Base-by-base conservation (phyloP, 2,113 vertebrate genomes). In the Scatophagus argus region DNA sequence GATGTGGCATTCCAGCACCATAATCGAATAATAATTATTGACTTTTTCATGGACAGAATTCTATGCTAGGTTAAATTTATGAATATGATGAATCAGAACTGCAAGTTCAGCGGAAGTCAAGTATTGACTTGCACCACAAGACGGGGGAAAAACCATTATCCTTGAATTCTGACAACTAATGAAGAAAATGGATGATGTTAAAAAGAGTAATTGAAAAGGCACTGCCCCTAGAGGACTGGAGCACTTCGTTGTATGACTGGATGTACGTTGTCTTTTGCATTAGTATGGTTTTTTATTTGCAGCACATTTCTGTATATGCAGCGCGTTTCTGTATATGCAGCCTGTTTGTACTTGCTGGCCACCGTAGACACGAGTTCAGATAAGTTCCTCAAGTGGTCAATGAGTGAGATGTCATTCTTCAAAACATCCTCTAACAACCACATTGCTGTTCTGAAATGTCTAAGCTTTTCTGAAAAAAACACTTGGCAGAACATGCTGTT, bases 71-170 rank as follows among this genome's bases (percentile, higher is more conserved):
- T 77, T 85, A 44, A 44, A 32, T 88, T 89, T 90, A 86, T 66
- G 73, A 85, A 87, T 85, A 87, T 79, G 77, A 92, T 90, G 71
- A 89, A 89, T 91, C 84, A 81, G 80, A 90, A 93, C 67, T 79
- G 68, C 44, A 65, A 88, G 88, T 73, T 93, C 77, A 81, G 68
- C 32, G 43, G 64, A 81, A 87, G 90, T 91, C 82, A 81, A 76
- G 79, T 84, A 92, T 92, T 81, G 90, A 93, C n/a, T 89, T 58
- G 49, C 72, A 55, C 41, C 71, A 16, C 32, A 11, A 73, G 71
- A 66, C 32, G 59, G 81, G 49, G 7, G 55, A 81, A 66, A 46
- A 58, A 55, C 32, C 23, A 61, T 72, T 68, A 79, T 32, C 38
- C 29, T 72, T 82, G 59, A 85, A 86, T 56, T 68, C 3, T 1